Evolutionary conservation across 1,140 invertebrate genomes (phyloP), one percentile per base, ranked within the genome.

Genomic region (Dufourea novaeangliae): DNA sequence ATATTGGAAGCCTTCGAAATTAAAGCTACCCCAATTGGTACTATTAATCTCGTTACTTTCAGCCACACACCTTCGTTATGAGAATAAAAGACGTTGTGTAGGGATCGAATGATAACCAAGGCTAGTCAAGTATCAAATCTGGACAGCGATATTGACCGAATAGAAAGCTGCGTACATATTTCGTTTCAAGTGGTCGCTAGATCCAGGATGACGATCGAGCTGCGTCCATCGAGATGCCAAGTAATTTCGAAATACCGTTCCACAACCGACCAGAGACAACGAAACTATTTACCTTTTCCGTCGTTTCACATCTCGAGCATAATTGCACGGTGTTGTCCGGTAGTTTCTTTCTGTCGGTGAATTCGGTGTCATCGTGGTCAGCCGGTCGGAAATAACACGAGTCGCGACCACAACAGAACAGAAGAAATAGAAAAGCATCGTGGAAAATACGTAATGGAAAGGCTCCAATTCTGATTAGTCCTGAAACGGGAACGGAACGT

Each of bases 231-330:
- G 52, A 46, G 52, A 29, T 59, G 73, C 52, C 22, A 59, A 57
- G 50, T 44, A 68, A 75, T 68, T 57, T 68, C 56, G 22, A 46
- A 75, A 68, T 29, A 25, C 37, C 72, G 63, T 75, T 75, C 64
- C 52, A 59, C 22, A 25, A 39, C 1, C 14, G 12, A 6, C 27
- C 37, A 25, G n/a, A n/a, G 3, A 44, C 37, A 56, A 54, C 72
- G n/a, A 56, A n/a, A 68, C 54, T 37, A 2, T 46, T 57, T 46
- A 29, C 73, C 54, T 29, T 66, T 75, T 75, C 52, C 64, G 52
- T 39, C 22, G 61, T 73, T 56, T 34, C 37, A 17, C 20, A n/a
- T 73, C 34, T 17, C 20, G 6, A 4, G 25, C n/a, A 27, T 44
- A 59, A 75, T 75, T 59, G 37, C 22, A n/a, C 8, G 20, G 20